Conservation (phyloP, 2,888 invertebrate genomes). For the Chalcosyrphus nemorum region DNA sequence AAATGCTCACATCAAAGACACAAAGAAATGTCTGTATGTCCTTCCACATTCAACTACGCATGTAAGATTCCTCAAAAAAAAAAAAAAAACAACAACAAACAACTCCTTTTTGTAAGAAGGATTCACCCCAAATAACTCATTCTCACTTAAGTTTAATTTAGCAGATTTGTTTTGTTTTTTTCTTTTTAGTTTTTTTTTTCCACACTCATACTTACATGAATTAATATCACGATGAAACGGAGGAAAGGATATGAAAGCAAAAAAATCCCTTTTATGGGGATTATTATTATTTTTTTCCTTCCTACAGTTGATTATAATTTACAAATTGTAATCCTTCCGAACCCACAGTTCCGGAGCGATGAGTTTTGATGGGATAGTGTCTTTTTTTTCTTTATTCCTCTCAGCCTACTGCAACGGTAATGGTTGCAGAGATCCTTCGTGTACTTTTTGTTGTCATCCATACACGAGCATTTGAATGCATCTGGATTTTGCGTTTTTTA, state of each 20-base stretch:
- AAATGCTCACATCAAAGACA: neutral
- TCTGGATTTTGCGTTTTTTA: constrained; percentile 50
- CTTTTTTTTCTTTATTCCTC: constrained; percentile 34
- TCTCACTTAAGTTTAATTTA: neutral
- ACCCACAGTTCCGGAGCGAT: constrained; percentile 45
- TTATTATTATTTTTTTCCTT: too few species aligned
- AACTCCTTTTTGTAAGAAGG: neutral
- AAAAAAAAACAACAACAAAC: too few species aligned
- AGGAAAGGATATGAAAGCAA: neutral
- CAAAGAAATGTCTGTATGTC: neutral
- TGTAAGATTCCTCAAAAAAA: neutral
- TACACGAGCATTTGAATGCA: constrained; percentile 69
- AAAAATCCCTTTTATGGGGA: constrained; percentile 29
- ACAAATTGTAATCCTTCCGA: constrained; percentile 68
- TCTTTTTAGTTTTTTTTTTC: neutral
- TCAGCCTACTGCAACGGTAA: constrained; percentile 70
- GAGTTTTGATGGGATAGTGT: constrained; percentile 36
- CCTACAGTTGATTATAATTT: constrained; percentile 61
- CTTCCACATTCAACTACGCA: neutral
- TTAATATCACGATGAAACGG: constrained; percentile 46
- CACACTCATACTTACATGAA: constrained; percentile 55
- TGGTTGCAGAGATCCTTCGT: constrained; percentile 68
- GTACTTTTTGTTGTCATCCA: constrained; percentile 66
- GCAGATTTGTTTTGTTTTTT: neutral
- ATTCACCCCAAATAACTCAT: neutral